Conservation (phyloP, 1,140 invertebrate species). For the Philotrypesis tridentata region DNA sequence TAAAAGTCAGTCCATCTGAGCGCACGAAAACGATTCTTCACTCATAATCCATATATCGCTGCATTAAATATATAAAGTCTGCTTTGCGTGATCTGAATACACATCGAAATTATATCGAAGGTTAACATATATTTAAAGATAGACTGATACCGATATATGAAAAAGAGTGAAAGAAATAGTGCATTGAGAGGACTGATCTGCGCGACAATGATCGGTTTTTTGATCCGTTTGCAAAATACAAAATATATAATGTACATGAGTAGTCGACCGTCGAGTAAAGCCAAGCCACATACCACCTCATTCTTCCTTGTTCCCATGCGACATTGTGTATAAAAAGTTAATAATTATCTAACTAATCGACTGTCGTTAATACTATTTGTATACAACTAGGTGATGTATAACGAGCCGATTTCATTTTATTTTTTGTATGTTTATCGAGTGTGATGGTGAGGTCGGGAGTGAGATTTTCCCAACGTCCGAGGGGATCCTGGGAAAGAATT, state of each 20-base stretch:
- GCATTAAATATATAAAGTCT: not conserved
- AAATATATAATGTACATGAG: slow-evolving; percentile 21
- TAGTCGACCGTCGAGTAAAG: slow-evolving; percentile 22
- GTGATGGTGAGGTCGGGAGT: not conserved
- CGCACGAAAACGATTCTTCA: not conserved
- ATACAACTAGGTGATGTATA: slow-evolving; percentile 11
- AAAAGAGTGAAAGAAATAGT: not conserved
- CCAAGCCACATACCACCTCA: slow-evolving; percentile 14
- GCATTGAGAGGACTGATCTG: slow-evolving; percentile 23
- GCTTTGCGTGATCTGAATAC: not conserved
- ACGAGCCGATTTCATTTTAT: slow-evolving; percentile 1
- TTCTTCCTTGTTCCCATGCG: slow-evolving; percentile 34
- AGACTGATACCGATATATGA: slow-evolving; percentile 22
- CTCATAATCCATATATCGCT: not conserved
- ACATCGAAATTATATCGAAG: slow-evolving; percentile 18
- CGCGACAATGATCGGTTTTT: slow-evolving; percentile 24
- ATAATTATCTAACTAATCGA: slow-evolving; percentile 26
- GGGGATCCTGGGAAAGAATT: not conserved
- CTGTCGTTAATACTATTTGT: slow-evolving; percentile 42
- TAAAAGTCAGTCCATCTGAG: not conserved
- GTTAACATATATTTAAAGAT: slow-evolving; percentile 15
- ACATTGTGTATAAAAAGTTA: slow-evolving; percentile 12
- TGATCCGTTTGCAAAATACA: not conserved
- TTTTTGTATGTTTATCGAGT: not conserved
- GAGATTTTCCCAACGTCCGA: not conserved